Conservation (phyloP, 2,113 vertebrate genomes). For the cattle (Bos taurus) region ARS-UCD2.0 NC_037344.1:56797501-56798000, state of each 20-base stretch:
- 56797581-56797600: neutral
- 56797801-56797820: neutral
- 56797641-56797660: neutral
- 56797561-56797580: neutral
- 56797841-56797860: neutral
- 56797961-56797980: conserved; percentile 22
- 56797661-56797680: neutral
- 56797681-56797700: neutral
- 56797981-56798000: conserved; percentile 19
- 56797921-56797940: neutral
- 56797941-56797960: conserved; percentile 20
- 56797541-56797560: neutral
- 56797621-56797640: neutral
- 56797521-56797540: neutral
- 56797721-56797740: neutral
- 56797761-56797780: neutral
- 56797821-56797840: neutral
- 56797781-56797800: neutral
- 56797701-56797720: neutral
- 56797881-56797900: neutral
- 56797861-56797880: neutral
- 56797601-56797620: neutral
- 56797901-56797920: neutral
- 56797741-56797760: neutral
- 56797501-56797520: neutral